phyloP scores from a whole-genome alignment of 2,113 vertebrate species.

The Hydrolagus affinis region DNA sequence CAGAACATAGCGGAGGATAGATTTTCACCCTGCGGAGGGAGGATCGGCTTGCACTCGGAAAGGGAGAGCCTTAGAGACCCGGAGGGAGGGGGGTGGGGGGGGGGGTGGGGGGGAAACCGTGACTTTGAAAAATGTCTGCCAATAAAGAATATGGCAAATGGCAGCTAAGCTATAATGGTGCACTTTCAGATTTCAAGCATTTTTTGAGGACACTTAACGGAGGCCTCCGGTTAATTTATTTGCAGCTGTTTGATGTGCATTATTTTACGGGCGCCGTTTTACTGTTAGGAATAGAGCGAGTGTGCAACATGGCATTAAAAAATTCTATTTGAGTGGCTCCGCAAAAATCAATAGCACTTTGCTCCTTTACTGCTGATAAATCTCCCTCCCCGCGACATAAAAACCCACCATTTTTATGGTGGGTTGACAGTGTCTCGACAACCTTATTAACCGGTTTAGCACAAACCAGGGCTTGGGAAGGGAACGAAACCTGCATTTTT shows the following conservation, averaged over 20 bases:
- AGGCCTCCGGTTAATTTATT: background rate
- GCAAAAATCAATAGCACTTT: background rate
- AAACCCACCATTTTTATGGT: no score
- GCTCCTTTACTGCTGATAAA: background rate
- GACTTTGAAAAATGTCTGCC: background rate
- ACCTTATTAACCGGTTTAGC: no score
- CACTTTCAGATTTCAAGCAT: no score
- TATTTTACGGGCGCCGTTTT: background rate
- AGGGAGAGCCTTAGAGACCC: background rate
- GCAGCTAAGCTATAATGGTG: background rate
- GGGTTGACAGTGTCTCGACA: no score
- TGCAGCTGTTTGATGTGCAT: no score
- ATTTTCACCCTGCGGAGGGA: background rate
- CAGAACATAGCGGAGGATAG: background rate
- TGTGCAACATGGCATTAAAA: background rate
- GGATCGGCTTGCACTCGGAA: background rate
- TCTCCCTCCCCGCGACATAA: background rate
- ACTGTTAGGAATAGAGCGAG: background rate
- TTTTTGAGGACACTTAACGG: background rate
- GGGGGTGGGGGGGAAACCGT: no score
- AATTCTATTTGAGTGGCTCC: no score
- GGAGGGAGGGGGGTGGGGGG: no score
- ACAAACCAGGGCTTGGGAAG: no score
- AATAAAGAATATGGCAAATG: no score
- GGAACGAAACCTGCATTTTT: no score